Percentiles rank a stretch among this genome's conserved stretches.
Evolutionary conservation across 2,113 vertebrate species (phyloP).

Genomic region (Procapra przewalskii): DNA sequence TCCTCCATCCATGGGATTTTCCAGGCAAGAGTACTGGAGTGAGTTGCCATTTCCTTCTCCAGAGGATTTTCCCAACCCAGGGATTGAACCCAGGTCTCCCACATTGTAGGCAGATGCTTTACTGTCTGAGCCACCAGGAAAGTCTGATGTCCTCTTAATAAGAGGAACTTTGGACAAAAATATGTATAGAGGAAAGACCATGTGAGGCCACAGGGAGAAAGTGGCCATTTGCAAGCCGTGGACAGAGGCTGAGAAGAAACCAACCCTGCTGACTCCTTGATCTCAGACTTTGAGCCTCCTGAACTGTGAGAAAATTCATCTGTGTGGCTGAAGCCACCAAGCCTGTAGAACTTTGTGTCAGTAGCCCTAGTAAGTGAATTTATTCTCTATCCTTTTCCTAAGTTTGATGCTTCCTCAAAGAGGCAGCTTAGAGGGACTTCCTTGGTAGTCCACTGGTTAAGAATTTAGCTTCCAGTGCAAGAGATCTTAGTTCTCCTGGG

Average conservation of each 20-base stretch:
- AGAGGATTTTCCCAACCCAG: not conserved
- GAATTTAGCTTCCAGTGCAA: not conserved
- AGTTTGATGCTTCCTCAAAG: not conserved
- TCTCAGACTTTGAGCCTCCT: not conserved
- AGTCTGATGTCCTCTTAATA: not conserved
- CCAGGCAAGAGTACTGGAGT: not conserved
- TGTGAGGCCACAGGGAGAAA: not conserved
- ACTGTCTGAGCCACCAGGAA: not conserved
- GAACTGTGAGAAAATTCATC: not conserved
- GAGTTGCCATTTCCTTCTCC: not conserved
- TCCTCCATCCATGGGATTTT: not conserved
- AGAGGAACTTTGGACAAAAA: not conserved
- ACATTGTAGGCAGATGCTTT: not conserved
- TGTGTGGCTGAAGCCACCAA: not conserved
- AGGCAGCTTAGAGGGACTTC: not conserved
- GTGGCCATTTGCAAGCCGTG: not conserved
- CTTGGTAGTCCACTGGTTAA: not conserved
- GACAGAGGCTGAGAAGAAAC: not conserved
- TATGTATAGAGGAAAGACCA: not conserved
- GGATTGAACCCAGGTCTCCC: not conserved
- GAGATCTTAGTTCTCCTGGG: too few species aligned
- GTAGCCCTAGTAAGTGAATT: not conserved
- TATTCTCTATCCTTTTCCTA: not conserved
- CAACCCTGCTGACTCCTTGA: not conserved
- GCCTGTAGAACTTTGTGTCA: not conserved